These are phyloP conservation scores for Cantharis flavilabris DNA, from an alignment of 2,888 invertebrate genomes.

Conservation along the genomic window DNA sequence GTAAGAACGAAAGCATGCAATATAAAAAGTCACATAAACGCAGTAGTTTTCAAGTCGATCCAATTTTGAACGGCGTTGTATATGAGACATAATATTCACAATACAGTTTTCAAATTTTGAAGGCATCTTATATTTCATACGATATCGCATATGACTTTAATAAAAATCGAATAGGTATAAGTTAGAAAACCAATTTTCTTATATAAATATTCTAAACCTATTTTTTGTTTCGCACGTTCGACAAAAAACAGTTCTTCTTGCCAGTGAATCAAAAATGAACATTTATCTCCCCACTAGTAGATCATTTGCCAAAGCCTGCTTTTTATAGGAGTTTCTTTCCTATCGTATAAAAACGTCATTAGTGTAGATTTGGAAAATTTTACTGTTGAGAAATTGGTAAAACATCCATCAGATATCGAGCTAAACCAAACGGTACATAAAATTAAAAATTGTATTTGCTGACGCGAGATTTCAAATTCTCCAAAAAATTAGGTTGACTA, in stretches of 20 bases:
- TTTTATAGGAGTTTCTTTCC: not conserved
- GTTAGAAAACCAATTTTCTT: not conserved
- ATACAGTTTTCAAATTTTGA: not conserved
- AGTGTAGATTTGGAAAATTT: not conserved
- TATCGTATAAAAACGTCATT: not conserved
- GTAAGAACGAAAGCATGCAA: not conserved
- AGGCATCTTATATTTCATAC: not conserved
- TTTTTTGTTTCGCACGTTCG: not conserved
- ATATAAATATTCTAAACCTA: not conserved
- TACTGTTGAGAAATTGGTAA: not conserved
- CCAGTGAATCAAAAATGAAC: not conserved
- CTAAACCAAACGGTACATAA: not conserved
- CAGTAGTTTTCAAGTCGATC: not conserved
- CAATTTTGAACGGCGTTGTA: not conserved
- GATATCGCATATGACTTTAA: not conserved
- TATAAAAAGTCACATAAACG: not conserved
- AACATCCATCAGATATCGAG: not conserved
- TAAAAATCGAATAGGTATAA: not conserved
- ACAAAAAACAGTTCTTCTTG: not conserved
- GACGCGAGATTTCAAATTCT: not conserved
- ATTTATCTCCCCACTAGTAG: not conserved
- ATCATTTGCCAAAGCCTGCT: not conserved
- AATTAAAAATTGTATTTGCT: not conserved
- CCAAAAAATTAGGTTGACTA: not conserved
- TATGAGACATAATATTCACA: not conserved